Conservation (phyloP, 2,113 vertebrate genomes). For the Cynocephalus volans region DNA sequence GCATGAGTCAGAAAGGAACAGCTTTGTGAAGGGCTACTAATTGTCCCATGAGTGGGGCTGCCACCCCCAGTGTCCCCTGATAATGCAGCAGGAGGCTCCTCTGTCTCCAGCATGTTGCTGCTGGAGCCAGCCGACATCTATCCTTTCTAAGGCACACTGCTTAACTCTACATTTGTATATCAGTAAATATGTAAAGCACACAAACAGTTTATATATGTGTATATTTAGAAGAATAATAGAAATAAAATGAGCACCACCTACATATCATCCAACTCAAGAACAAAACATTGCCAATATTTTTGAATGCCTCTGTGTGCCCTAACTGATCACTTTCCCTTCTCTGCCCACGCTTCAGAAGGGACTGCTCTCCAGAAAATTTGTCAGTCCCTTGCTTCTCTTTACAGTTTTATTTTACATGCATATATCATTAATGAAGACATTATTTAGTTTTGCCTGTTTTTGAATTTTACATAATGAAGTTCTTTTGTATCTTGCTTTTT, state of each 20-base stretch:
- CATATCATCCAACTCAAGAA: not conserved
- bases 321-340: too few species aligned
- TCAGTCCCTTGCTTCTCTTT: not conserved
- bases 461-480: not conserved
- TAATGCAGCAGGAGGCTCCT: not conserved
- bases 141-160: not conserved
- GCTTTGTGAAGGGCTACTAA: not conserved
- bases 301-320: not conserved
- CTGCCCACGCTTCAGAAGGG: not conserved
- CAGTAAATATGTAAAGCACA: not conserved
- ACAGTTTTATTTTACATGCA: not conserved
- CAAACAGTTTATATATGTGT: not conserved
- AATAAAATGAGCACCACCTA: not conserved
- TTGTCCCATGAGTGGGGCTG: not conserved
- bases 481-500: not conserved
- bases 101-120: not conserved
- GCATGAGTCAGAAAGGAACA: not conserved
- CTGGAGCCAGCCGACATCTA: not conserved
- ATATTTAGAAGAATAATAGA: not conserved
- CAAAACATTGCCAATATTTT: not conserved
- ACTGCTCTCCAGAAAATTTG: not conserved
- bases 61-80: not conserved
- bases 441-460: not conserved
- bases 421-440: not conserved
- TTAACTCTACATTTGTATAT: not conserved